Conservation (phyloP, 2,113 vertebrate species). For the Zapornia atra region DNA sequence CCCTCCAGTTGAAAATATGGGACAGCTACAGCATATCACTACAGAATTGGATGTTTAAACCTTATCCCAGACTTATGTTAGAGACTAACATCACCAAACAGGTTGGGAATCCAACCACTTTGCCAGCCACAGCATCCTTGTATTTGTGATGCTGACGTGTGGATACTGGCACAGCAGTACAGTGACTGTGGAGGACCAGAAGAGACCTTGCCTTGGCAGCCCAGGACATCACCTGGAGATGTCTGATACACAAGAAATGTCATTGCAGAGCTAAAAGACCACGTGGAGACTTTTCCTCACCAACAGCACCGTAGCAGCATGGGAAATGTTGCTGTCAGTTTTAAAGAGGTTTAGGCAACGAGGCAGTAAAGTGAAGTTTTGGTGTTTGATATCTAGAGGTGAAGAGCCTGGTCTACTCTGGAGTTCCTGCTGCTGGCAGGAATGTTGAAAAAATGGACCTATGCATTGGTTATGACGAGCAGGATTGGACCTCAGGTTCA, state of each 20-base stretch:
- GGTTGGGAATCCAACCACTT: not conserved
- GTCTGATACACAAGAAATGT: not conserved
- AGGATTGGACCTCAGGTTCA: not conserved
- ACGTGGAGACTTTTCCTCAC: rapidly evolving
- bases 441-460: not conserved
- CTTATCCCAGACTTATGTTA: not conserved
- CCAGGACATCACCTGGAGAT: not conserved
- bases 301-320: rapidly evolving
- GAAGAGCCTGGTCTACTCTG: not conserved
- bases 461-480: not conserved
- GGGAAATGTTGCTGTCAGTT: not conserved
- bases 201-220: not conserved
- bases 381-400: not conserved
- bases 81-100: not conserved
- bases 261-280: not conserved
- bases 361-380: not conserved
- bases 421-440: not conserved
- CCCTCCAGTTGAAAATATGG: not conserved
- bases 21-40: not conserved
- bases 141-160: not conserved
- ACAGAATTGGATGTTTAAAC: not conserved
- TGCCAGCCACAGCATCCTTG: not conserved
- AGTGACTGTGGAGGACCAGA: rapidly evolving
- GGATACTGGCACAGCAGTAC: rapidly evolving
- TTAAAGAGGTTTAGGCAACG: not conserved